These are phyloP conservation scores for Varanus komodoensis DNA, from an alignment of 2,113 vertebrate genomes.

Conservation along the genomic window DNA sequence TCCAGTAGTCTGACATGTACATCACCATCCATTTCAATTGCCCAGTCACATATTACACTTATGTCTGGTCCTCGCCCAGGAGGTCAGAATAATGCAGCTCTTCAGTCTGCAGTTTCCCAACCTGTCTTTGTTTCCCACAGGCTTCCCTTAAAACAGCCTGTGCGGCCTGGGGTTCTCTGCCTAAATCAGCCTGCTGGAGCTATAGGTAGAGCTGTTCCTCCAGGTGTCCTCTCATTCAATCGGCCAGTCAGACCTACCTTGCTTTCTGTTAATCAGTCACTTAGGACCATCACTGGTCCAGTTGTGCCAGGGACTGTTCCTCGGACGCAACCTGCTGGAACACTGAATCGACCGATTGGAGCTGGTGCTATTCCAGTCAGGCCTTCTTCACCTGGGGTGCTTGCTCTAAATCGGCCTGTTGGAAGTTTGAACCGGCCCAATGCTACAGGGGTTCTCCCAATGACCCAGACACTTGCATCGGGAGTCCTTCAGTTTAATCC, in stretches of 20 bases:
- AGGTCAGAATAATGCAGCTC: conserved; percentile 70
- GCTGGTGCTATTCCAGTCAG: conserved; percentile 65
- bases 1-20: conserved; percentile 67
- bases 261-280: conserved; percentile 74
- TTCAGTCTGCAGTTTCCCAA: conserved; percentile 71
- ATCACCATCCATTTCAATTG: conserved; percentile 48
- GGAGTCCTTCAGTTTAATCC: conserved; percentile 80
- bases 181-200: conserved; percentile 74
- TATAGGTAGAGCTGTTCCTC: conserved; percentile 67
- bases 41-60: conserved; percentile 74
- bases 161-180: conserved; percentile 71
- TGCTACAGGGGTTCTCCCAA: conserved; percentile 69
- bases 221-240: conserved; percentile 71
- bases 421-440: conserved; percentile 40
- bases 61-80: conserved; percentile 78
- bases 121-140: conserved; percentile 77
- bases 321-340: conserved; percentile 66
- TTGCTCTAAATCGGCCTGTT: conserved; percentile 73
- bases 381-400: conserved; percentile 64
- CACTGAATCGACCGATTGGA: conserved; percentile 61
- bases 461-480: conserved; percentile 70
- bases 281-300: conserved; percentile 56
- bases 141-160: conserved; percentile 78
- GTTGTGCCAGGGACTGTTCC: conserved; percentile 69
- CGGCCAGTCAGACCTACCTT: conserved; percentile 65